phyloP scores from a whole-genome alignment of 1,140 invertebrate species.

The Sycophaga agraensis region DNA sequence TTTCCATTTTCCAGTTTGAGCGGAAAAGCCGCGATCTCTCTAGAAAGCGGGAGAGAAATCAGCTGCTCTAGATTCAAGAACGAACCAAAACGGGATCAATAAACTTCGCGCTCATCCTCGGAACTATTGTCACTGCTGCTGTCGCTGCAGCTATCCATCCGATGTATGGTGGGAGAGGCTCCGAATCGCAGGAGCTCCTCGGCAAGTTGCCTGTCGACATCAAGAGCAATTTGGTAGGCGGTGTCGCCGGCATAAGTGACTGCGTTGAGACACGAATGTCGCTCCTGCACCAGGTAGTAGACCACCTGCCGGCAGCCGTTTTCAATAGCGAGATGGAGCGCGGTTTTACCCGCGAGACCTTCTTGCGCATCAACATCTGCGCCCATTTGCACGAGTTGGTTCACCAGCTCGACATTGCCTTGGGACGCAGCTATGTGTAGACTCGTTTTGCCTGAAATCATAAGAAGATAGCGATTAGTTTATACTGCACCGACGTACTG shows the following conservation, averaged over 20 bases:
- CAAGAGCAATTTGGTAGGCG: constrained; percentile 8
- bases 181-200: background rate
- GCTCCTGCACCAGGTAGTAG: background rate
- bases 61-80: too few relatives aligned
- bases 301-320: constrained; percentile 1
- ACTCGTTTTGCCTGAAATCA: constrained; percentile 22
- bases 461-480: background rate
- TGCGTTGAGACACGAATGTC: background rate
- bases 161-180: background rate
- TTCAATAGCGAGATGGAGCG: constrained; percentile 76
- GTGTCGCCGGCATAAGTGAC: background rate
- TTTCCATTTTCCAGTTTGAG: too few relatives aligned
- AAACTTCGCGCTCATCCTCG: constrained; percentile 11
- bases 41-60: too few relatives aligned
- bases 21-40: too few relatives aligned
- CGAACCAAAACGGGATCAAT: too few relatives aligned
- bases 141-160: background rate
- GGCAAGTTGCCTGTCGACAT: background rate
- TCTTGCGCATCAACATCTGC: constrained; percentile 77
- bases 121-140: background rate
- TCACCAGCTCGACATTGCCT: background rate
- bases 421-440: constrained; percentile 1
- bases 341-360: constrained; percentile 72
- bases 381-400: constrained; percentile 59
- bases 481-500: background rate